phyloP scores from a whole-genome alignment of 2,888 invertebrate species.

The Philereme transversata region DNA sequence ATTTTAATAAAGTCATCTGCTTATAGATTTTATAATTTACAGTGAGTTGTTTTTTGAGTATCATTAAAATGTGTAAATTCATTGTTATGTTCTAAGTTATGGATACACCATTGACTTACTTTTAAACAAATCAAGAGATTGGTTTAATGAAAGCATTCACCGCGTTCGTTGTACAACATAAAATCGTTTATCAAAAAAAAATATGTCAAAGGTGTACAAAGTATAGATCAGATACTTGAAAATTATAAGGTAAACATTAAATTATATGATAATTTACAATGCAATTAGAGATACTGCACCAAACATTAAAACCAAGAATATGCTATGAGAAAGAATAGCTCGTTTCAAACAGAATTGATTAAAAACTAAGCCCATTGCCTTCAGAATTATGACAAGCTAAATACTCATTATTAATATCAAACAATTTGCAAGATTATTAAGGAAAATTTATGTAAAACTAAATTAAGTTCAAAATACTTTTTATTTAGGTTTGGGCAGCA shows the following conservation, averaged over 20 bases:
- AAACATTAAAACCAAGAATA: constrained; percentile 80
- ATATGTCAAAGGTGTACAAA: constrained; percentile 63
- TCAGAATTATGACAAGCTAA: constrained; percentile 65
- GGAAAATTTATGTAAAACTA: constrained; percentile 48
- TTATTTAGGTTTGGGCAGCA: constrained; percentile 58
- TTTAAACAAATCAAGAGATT: constrained; percentile 28
- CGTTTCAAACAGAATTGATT: constrained; percentile 66
- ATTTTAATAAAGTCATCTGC: constrained; percentile 71
- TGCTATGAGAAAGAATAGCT: constrained; percentile 71
- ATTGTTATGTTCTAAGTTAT: constrained; percentile 44
- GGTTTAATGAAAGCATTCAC: neutral
- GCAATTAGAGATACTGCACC: constrained; percentile 82
- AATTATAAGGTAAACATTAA: constrained; percentile 68
- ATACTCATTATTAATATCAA: constrained; percentile 41
- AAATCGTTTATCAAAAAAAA: constrained; percentile 31
- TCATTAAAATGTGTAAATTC: constrained; percentile 62
- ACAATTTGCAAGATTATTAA: constrained; percentile 53
- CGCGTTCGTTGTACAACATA: neutral
- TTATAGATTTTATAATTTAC: constrained; percentile 67
- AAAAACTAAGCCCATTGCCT: constrained; percentile 79
- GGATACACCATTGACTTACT: constrained; percentile 62
- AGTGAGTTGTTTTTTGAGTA: constrained; percentile 83
- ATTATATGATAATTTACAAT: constrained; percentile 81
- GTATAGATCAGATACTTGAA: constrained; percentile 58
- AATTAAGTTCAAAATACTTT: constrained; percentile 41